A percentile compares a stretch with the other conserved stretches of the same genome.
Evolutionary conservation across 2,113 vertebrate genomes (phyloP).

Genomic region (Myiagra hebetior): DNA sequence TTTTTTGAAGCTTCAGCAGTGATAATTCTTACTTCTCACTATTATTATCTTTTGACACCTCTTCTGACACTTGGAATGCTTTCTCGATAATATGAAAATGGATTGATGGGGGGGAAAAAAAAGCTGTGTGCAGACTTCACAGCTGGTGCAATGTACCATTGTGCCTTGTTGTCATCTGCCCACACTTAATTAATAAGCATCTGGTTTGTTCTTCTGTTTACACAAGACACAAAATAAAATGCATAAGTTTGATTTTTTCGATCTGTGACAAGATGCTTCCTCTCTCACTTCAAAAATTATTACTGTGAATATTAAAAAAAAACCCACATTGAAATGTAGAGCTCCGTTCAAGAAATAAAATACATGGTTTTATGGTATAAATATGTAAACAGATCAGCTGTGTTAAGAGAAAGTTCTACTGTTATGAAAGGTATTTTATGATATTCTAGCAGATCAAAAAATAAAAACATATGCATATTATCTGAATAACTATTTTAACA

Average conservation of each 20-base stretch:
- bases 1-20: constrained; percentile 11
- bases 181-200: constrained; percentile 69
- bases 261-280: neutral
- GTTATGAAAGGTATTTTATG: neutral
- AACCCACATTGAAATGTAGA: neutral
- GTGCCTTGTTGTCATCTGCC: constrained; percentile 54
- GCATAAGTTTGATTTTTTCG: neutral
- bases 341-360: neutral
- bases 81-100: constrained; percentile 47
- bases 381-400: neutral
- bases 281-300: neutral
- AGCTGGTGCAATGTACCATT: constrained; percentile 26
- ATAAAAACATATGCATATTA: neutral
- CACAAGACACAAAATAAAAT: constrained; percentile 32
- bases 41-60: constrained; percentile 62
- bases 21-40: constrained; percentile 47
- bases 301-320: neutral
- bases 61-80: constrained; percentile 41
- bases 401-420: neutral
- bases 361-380: neutral
- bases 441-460: neutral
- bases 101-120: neutral
- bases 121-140: constrained; percentile 35
- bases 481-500: neutral
- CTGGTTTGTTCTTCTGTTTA: constrained; percentile 62